Conservation (phyloP, 92 coral and sea anemone species). For the Phymanthus crucifer region DNA sequence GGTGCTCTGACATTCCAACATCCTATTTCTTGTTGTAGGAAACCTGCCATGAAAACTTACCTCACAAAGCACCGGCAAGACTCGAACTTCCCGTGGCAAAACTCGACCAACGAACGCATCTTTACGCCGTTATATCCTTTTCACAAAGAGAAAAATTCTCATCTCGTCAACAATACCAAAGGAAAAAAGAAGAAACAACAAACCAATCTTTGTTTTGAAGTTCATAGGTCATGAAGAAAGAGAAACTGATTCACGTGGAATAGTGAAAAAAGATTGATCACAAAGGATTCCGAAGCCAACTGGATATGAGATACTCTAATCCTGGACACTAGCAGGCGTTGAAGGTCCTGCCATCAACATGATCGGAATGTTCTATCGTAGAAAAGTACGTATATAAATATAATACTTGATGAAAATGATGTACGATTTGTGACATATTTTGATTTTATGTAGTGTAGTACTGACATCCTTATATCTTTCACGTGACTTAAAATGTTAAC, state of each 20-base stretch:
- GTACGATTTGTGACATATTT: constrained; percentile 3
- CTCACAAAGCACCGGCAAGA: constrained; percentile 11
- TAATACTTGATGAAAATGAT: too few relatives aligned
- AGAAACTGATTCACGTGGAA: not conserved
- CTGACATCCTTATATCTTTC: not conserved
- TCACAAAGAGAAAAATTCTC: not conserved
- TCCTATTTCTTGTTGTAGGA: not conserved
- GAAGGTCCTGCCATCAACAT: not conserved
- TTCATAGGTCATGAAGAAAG: not conserved
- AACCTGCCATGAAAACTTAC: constrained; percentile 2
- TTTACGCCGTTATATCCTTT: not conserved
- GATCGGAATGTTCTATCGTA: not conserved
- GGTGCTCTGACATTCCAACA: constrained; percentile 1
- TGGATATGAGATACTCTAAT: not conserved
- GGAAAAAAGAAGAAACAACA: not conserved
- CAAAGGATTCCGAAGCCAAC: not conserved
- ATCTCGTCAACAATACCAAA: not conserved
- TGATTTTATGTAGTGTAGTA: not conserved
- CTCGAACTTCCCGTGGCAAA: not conserved
- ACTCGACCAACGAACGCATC: not conserved
- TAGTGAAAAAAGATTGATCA: too few relatives aligned
- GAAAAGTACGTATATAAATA: not conserved
- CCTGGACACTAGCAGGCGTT: not conserved
- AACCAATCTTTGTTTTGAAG: not conserved
- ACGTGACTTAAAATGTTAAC: not conserved